These are phyloP conservation scores for Cydia amplana DNA, from an alignment of 1,140 invertebrate genomes.

Conservation along the genomic window DNA sequence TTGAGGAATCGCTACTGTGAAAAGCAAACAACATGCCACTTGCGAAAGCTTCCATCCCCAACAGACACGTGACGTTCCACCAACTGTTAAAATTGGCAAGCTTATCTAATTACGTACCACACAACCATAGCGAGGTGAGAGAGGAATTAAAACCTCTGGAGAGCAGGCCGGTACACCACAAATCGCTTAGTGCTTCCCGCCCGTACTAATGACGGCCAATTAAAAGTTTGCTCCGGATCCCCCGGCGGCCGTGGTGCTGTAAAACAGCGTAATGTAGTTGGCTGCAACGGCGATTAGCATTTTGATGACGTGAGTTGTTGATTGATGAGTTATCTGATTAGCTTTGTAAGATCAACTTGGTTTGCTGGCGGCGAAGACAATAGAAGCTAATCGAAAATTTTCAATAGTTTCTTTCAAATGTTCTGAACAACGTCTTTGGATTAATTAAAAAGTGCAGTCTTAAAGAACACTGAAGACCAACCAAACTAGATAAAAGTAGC, in stretches of 20 bases:
- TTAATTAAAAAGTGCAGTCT: too few relatives aligned
- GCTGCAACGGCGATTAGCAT: conserved; percentile 70
- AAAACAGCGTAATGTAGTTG: conserved; percentile 75
- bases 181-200: conserved; percentile 77
- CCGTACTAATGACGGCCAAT: conserved; percentile 77
- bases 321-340: conserved; percentile 35
- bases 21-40: not conserved
- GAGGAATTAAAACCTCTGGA: conserved; percentile 77
- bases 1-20: not conserved
- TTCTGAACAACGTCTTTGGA: too few relatives aligned
- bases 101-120: conserved; percentile 48
- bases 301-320: conserved; percentile 65
- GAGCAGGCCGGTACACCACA: conserved; percentile 77
- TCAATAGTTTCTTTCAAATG: too few relatives aligned
- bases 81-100: conserved; percentile 30
- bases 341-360: not conserved
- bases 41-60: not conserved
- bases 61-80: not conserved
- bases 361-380: conserved; percentile 27
- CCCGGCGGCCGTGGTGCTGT: conserved; percentile 63
- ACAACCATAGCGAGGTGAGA: conserved; percentile 64
- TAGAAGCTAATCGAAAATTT: too few relatives aligned
- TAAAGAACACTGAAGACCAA: too few relatives aligned
- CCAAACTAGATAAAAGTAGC: too few relatives aligned
- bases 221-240: conserved; percentile 73